phyloP scores from a whole-genome alignment of 2,888 invertebrate species.

The Zhengitettix transpicula region DNA sequence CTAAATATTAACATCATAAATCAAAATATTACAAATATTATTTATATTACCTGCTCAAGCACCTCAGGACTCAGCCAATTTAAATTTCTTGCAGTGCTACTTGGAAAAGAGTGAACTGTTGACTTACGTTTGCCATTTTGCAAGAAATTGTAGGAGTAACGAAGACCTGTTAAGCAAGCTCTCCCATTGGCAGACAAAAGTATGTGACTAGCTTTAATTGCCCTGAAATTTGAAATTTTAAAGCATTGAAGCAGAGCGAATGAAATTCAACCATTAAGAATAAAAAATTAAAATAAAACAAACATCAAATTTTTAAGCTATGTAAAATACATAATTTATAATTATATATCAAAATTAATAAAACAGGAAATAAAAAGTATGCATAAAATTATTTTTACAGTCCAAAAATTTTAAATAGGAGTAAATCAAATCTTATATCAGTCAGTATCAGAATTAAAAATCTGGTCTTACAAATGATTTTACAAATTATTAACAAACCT shows the following conservation, averaged over 20 bases:
- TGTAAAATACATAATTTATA: too few species aligned
- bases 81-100: constrained; percentile 48
- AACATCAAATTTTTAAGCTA: too few species aligned
- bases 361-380: too few species aligned
- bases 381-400: too few species aligned
- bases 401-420: too few species aligned
- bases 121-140: constrained; percentile 51
- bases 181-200: constrained; percentile 54
- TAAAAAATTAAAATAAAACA: neutral
- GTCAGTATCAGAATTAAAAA: neutral
- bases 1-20: neutral
- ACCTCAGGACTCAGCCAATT: constrained; percentile 90
- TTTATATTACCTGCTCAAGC: constrained; percentile 50
- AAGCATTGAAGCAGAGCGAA: neutral
- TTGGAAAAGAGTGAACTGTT: constrained; percentile 59
- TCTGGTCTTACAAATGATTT: neutral
- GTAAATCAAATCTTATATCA: too few species aligned
- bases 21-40: neutral
- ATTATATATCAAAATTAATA: too few species aligned
- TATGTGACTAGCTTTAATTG: constrained; percentile 70
- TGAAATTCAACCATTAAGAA: too few species aligned
- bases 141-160: constrained; percentile 59
- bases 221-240: constrained; percentile 32
- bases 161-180: constrained; percentile 60
- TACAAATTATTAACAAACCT: constrained; percentile 33